Percentiles rank a stretch among this genome's conserved stretches.
These are phyloP conservation scores for Amblyraja radiata DNA, from an alignment of 2,797 vertebrate species.

Conservation along the genomic window DNA sequence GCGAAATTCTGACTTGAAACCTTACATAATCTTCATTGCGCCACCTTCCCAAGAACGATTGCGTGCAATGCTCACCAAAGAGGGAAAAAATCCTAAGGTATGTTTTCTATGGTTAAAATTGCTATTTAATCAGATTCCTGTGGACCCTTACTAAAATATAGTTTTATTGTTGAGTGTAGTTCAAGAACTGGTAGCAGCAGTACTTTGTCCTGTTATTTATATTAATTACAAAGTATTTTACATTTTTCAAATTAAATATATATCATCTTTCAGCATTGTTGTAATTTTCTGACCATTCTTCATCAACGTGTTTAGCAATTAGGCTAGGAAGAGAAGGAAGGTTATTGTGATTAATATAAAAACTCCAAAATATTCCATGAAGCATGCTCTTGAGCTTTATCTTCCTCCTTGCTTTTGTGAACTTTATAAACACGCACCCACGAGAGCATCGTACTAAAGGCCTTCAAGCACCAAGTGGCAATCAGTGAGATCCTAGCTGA, in stretches of 20 bases:
- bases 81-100: conserved; percentile 94
- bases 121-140: background rate
- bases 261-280: too few relatives aligned
- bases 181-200: background rate
- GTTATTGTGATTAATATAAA: too few relatives aligned
- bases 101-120: background rate
- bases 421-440: too few relatives aligned
- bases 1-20: conserved; percentile 92
- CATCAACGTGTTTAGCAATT: too few relatives aligned
- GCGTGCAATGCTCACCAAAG: conserved; percentile 82
- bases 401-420: too few relatives aligned
- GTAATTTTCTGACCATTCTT: too few relatives aligned
- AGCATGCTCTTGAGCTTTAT: too few relatives aligned
- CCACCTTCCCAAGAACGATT: conserved; percentile 91
- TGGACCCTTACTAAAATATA: background rate
- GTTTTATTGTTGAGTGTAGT: background rate
- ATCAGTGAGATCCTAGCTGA: too few relatives aligned
- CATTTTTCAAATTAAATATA: background rate
- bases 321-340: too few relatives aligned
- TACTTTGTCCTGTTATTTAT: background rate
- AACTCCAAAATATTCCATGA: too few relatives aligned
- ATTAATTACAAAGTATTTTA: background rate
- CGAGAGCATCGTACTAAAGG: too few relatives aligned
- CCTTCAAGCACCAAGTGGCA: too few relatives aligned
- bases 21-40: conserved; percentile 95